These are phyloP conservation scores for Diabrotica balteata DNA, from an alignment of 2,888 invertebrate genomes.

Conservation along the genomic window DNA sequence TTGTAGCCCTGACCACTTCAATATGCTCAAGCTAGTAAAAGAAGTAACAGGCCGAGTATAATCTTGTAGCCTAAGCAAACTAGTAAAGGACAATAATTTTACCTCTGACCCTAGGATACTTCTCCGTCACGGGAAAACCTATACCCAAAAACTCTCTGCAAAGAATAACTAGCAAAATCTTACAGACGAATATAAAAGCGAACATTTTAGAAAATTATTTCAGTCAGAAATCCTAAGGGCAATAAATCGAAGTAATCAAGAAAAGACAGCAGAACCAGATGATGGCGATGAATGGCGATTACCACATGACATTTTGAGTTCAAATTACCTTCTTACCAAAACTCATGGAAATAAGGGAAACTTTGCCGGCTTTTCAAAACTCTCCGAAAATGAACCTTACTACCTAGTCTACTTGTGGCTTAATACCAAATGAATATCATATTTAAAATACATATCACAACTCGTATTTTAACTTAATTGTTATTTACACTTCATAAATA, in stretches of 20 bases:
- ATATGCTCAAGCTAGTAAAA: neutral
- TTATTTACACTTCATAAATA: no score
- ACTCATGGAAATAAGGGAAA: no score
- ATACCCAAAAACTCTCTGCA: neutral
- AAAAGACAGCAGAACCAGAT: neutral
- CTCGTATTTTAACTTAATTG: no score
- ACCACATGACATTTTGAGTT: no score
- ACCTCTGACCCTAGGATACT: neutral
- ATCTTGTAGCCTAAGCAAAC: neutral
- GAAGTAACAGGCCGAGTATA: neutral
- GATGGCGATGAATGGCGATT: neutral
- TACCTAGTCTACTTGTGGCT: no score
- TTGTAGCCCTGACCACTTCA: no score
- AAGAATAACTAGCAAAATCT: constrained; percentile 1
- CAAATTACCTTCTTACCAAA: no score
- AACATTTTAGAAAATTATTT: neutral
- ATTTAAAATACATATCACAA: no score
- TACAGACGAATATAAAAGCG: neutral
- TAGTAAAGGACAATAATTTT: neutral
- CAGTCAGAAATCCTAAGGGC: neutral
- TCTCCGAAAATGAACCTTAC: no score
- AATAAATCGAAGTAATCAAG: neutral
- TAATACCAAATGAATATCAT: no score
- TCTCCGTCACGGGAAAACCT: no score
- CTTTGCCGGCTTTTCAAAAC: no score